Conservation (phyloP, 2,797 vertebrate species). For the Huso huso region DNA sequence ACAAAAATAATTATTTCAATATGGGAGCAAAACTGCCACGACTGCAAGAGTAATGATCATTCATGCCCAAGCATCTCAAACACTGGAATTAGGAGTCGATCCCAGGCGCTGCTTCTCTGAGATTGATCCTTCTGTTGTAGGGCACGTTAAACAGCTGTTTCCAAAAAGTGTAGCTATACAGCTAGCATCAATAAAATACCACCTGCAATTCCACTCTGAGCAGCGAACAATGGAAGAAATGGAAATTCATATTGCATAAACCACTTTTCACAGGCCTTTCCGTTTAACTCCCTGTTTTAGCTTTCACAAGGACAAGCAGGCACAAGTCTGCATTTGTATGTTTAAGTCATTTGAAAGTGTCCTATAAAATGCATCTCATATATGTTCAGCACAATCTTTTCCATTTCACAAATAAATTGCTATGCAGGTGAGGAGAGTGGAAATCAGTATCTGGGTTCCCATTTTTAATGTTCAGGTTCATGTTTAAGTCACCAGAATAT, state of each 20-base stretch:
- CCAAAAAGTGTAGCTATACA: slow-evolving; percentile 16
- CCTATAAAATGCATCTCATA: slow-evolving; percentile 5
- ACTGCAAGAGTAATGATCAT: slow-evolving; percentile 26
- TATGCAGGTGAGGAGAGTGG: too few species aligned
- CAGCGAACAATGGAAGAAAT: slow-evolving; percentile 45
- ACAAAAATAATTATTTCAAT: slow-evolving; percentile 24
- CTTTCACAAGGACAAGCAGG: slow-evolving; percentile 40
- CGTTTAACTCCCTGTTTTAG: slow-evolving; percentile 44
- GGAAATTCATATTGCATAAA: slow-evolving; percentile 54
- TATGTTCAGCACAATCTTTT: slow-evolving; percentile 17
- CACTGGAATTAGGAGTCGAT: slow-evolving; percentile 27
- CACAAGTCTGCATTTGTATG: slow-evolving; percentile 36
- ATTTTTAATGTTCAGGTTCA: too few species aligned
- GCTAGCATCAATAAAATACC: slow-evolving; percentile 49
- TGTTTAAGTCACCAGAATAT: too few species aligned
- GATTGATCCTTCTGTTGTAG: slow-evolving; percentile 18
- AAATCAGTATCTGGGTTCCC: too few species aligned
- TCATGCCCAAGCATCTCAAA: slow-evolving; percentile 24
- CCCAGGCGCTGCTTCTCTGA: slow-evolving; percentile 23
- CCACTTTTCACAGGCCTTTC: slow-evolving; percentile 48
- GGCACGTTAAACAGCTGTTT: slow-evolving; percentile 7
- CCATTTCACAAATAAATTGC: slow-evolving; percentile 19
- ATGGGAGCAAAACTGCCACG: neutral
- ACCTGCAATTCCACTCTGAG: slow-evolving; percentile 35
- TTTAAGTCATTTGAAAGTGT: slow-evolving; percentile 35